Percentiles rank a stretch among this genome's conserved stretches.
These are phyloP conservation scores for Aphidius colemani DNA, from an alignment of 2,888 invertebrate species.

Conservation along the genomic window DNA sequence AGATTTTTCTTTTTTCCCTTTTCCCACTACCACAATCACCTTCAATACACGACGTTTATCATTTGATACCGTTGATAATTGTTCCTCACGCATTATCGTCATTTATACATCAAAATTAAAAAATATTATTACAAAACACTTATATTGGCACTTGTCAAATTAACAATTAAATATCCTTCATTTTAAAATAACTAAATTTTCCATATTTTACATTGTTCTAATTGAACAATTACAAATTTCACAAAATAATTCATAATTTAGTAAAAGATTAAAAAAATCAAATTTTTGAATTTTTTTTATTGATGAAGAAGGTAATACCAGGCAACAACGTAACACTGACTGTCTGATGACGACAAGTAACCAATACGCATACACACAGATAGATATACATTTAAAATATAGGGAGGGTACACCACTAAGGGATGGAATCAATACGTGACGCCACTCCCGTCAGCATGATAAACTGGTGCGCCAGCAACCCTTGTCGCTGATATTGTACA, in stretches of 20 bases:
- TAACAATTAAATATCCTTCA: not conserved
- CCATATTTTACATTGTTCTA: constrained; percentile 1
- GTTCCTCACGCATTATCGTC: constrained; percentile 11
- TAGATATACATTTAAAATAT: not conserved
- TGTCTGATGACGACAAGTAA: constrained; percentile 30
- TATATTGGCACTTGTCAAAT: constrained; percentile 10
- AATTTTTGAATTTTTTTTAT: not conserved
- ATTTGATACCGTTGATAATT: constrained; percentile 11
- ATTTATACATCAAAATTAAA: constrained; percentile 2
- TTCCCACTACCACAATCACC: constrained; percentile 10
- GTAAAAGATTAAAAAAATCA: too few relatives aligned
- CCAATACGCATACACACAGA: too few relatives aligned
- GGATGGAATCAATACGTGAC: constrained; percentile 56
- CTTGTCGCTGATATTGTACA: constrained; percentile 38
- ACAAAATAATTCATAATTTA: too few relatives aligned
- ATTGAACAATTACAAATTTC: not conserved
- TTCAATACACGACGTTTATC: constrained; percentile 7
- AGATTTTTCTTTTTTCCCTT: constrained; percentile 5
- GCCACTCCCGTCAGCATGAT: constrained; percentile 49
- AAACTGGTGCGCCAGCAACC: constrained; percentile 51
- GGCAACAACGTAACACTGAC: constrained; percentile 16
- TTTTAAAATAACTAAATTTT: not conserved
- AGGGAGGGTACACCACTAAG: constrained; percentile 37
- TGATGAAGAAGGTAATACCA: not conserved
- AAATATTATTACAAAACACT: not conserved